These are phyloP conservation scores for Pituophis catenifer DNA, from an alignment of 2,113 vertebrate genomes.

Conservation along the genomic window DNA sequence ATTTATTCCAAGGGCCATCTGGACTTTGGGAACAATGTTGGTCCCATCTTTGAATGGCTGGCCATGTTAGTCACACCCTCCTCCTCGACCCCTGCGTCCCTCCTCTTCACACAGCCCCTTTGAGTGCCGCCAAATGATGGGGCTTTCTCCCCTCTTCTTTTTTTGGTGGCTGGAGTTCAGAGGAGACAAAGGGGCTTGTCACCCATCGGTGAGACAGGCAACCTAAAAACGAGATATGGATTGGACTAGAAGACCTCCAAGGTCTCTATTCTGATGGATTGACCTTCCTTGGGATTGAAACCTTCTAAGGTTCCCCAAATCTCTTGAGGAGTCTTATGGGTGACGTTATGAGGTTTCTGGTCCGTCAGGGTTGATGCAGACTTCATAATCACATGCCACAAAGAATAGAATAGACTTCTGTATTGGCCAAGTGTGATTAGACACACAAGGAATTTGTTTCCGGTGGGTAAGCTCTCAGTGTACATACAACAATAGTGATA, in stretches of 20 bases:
- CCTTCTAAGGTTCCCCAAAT: background rate
- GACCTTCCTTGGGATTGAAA: background rate
- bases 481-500: too few species aligned
- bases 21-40: conserved; percentile 77
- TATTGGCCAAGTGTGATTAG: too few species aligned
- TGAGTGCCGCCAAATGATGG: conserved; percentile 65
- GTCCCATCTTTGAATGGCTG: conserved; percentile 74
- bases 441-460: too few species aligned
- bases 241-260: background rate
- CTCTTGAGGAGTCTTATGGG: background rate
- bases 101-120: conserved; percentile 71
- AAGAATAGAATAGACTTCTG: too few species aligned
- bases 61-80: conserved; percentile 86
- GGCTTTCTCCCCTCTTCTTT: conserved; percentile 51
- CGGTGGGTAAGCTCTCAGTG: too few species aligned
- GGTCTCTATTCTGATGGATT: background rate
- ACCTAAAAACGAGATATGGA: conserved; percentile 10
- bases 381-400: background rate
- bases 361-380: background rate
- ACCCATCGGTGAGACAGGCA: conserved; percentile 33
- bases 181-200: conserved; percentile 35
- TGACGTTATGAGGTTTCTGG: background rate
- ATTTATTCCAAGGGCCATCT: conserved; percentile 82
- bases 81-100: conserved; percentile 72
- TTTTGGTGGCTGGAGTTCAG: conserved; percentile 34